phyloP scores from a whole-genome alignment of 2,113 vertebrate genomes.

The Ctenomys sociabilis region DNA sequence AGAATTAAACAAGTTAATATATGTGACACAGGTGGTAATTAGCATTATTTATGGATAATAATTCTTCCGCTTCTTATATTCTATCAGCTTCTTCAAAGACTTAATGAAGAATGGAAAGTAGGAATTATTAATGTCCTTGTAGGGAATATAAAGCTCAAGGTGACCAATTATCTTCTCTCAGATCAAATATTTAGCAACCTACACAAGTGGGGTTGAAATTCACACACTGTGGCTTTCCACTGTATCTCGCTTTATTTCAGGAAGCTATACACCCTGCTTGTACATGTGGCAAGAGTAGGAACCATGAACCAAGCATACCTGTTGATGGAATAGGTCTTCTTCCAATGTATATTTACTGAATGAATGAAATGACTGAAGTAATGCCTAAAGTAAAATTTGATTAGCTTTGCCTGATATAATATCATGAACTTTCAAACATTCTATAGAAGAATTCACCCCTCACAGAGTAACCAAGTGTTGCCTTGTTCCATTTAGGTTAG shows the following conservation, averaged over 20 bases:
- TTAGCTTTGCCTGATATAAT: conserved; percentile 44
- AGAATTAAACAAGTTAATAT: neutral
- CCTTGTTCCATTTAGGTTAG: neutral
- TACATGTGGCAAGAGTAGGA: neutral
- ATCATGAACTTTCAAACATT: neutral
- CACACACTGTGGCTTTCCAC: neutral
- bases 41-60: neutral
- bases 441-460: neutral
- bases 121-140: neutral
- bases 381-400: conserved; percentile 16
- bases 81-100: neutral
- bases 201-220: neutral
- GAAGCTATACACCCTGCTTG: neutral
- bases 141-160: neutral
- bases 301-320: neutral
- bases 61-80: neutral
- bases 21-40: neutral
- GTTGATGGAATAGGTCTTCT: neutral
- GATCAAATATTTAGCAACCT: neutral
- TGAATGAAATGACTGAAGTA: conserved; percentile 49
- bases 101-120: neutral
- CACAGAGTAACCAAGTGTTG: neutral
- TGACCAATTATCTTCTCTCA: neutral
- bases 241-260: neutral
- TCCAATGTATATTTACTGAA: neutral